Evolutionary conservation across 1,140 invertebrate species (phyloP).

Genomic region (Macrobrachium nipponense): DNA sequence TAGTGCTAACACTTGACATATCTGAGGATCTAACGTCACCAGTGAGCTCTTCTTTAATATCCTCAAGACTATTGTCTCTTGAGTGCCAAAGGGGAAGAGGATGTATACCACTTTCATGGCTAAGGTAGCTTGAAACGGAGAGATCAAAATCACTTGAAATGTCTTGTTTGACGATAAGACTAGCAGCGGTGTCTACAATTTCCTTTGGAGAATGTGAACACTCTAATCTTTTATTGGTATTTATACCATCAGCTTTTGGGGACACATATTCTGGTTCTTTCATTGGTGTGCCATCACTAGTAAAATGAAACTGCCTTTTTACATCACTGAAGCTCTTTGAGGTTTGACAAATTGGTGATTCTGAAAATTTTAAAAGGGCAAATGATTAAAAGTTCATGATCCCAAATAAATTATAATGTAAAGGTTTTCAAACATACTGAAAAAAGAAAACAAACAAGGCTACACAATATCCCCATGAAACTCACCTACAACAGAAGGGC

Average conservation of each 20-base stretch:
- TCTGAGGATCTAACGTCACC: slow-evolving; percentile 28
- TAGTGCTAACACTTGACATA: slow-evolving; percentile 33
- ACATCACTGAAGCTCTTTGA: slow-evolving; percentile 15
- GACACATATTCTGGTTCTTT: slow-evolving; percentile 22
- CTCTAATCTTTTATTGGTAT: not conserved
- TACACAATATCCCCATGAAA: too few species aligned
- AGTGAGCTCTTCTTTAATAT: slow-evolving; percentile 46
- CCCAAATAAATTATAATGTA: not conserved
- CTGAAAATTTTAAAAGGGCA: slow-evolving; percentile 24
- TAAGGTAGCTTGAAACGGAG: slow-evolving; percentile 31
- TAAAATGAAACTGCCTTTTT: slow-evolving; percentile 41
- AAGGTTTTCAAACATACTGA: too few species aligned
- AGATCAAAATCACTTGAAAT: slow-evolving; percentile 54
- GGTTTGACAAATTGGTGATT: slow-evolving; percentile 1
- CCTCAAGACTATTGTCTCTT: slow-evolving; percentile 54
- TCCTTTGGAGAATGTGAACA: slow-evolving; percentile 3
- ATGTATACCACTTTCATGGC: slow-evolving; percentile 52
- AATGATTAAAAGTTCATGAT: not conserved
- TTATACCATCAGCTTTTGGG: not conserved
- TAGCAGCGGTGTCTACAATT: not conserved
- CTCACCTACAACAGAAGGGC: too few species aligned
- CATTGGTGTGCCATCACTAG: slow-evolving; percentile 34
- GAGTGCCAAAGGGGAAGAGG: slow-evolving; percentile 23
- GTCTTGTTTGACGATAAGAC: slow-evolving; percentile 16
- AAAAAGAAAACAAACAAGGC: too few species aligned